phyloP scores from a whole-genome alignment of 2,113 vertebrate genomes.

The Mastomys coucha region DNA sequence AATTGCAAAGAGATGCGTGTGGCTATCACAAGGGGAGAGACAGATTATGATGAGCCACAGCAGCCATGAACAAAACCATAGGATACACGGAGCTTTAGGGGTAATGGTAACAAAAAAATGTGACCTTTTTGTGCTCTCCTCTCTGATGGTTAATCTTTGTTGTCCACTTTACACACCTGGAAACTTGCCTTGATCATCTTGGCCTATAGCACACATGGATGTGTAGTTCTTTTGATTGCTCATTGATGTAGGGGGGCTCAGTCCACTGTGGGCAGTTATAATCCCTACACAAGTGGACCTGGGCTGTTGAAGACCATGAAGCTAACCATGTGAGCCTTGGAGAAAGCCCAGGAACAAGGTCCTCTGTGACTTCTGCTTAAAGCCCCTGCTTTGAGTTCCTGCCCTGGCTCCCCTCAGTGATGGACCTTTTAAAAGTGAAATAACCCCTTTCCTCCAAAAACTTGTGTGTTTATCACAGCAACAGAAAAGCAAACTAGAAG shows the following conservation, averaged over 20 bases:
- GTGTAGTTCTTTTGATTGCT: neutral
- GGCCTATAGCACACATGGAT: neutral
- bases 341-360: neutral
- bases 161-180: neutral
- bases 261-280: neutral
- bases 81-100: neutral
- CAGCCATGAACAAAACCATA: neutral
- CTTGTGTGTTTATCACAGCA: neutral
- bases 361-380: neutral
- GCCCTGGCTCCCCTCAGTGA: neutral
- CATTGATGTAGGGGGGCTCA: no score
- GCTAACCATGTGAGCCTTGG: neutral
- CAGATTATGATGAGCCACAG: neutral
- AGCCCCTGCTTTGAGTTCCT: neutral
- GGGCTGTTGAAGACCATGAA: neutral
- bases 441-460: neutral
- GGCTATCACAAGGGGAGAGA: neutral
- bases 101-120: constrained; percentile 6
- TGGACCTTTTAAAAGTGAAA: neutral
- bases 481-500: neutral
- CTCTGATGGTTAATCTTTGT: neutral
- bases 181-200: neutral
- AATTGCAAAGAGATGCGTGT: neutral
- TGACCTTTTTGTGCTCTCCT: neutral
- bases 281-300: neutral